A percentile compares a stretch with the other conserved stretches of the same genome.
These are phyloP conservation scores for Dasypolia templi DNA, from an alignment of 2,888 invertebrate species.

Conservation along the genomic window DNA sequence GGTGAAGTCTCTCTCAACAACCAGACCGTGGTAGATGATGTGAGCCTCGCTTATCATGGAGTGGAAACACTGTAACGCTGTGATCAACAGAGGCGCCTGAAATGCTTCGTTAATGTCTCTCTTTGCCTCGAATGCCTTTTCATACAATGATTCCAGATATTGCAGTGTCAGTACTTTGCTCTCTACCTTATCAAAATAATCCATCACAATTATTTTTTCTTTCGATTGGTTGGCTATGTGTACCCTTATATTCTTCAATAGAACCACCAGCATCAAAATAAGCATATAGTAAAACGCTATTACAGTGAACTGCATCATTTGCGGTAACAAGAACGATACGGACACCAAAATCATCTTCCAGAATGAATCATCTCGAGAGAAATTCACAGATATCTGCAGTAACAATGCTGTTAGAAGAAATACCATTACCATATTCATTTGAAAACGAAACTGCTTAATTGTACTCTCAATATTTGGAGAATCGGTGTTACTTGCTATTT, in stretches of 20 bases:
- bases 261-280: slow-evolving; percentile 73
- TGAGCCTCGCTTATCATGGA: slow-evolving; percentile 81
- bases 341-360: slow-evolving; percentile 80
- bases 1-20: slow-evolving; percentile 67
- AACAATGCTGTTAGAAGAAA: slow-evolving; percentile 65
- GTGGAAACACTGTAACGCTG: slow-evolving; percentile 82
- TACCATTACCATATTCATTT: slow-evolving; percentile 70
- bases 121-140: slow-evolving; percentile 76
- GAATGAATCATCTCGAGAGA: slow-evolving; percentile 73
- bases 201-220: slow-evolving; percentile 51
- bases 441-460: slow-evolving; percentile 69
- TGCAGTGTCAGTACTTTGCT: slow-evolving; percentile 70
- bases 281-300: slow-evolving; percentile 77
- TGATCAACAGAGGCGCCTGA: slow-evolving; percentile 78
- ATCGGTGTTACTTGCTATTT: slow-evolving; percentile 71
- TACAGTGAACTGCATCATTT: slow-evolving; percentile 79
- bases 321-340: slow-evolving; percentile 78
- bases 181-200: slow-evolving; percentile 67
- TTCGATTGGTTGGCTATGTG: slow-evolving; percentile 61
- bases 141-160: slow-evolving; percentile 76
- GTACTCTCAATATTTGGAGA: slow-evolving; percentile 65
- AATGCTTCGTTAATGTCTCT: slow-evolving; percentile 77
- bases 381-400: slow-evolving; percentile 76
- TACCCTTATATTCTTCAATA: slow-evolving; percentile 74
- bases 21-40: slow-evolving; percentile 81